Evolutionary conservation across 2,113 vertebrate genomes (phyloP).

Genomic region (Silurus glanis): DNA sequence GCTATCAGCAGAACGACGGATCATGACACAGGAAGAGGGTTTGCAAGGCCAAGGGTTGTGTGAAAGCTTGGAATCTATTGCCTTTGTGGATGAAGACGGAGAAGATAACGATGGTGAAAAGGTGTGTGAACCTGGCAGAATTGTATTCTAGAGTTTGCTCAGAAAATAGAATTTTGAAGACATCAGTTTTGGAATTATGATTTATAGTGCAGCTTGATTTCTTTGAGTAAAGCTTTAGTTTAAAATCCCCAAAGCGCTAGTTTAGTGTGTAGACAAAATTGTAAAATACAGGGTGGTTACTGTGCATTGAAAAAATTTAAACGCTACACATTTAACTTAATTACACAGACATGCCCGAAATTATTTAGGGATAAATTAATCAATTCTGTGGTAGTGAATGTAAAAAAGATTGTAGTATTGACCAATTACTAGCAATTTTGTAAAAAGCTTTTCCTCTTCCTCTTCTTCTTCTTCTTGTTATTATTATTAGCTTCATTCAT

Average conservation of each 20-base stretch:
- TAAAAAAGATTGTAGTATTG: too few species aligned
- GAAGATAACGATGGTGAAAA: constrained; percentile 55
- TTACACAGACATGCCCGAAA: not conserved
- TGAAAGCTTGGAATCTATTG: constrained; percentile 79
- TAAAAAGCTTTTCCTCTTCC: too few species aligned
- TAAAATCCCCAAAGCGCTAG: not conserved
- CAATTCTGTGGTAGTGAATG: too few species aligned
- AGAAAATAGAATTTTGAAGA: not conserved
- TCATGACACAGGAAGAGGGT: constrained; percentile 72
- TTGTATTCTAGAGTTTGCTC: not conserved
- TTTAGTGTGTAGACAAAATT: not conserved
- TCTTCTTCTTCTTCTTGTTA: too few species aligned
- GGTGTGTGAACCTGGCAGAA: constrained; percentile 39
- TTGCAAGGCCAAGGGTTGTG: constrained; percentile 54
- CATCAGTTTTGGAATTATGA: not conserved
- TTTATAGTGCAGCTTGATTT: not conserved
- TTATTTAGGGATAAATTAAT: too few species aligned
- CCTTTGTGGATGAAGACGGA: constrained; percentile 82
- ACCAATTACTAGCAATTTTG: too few species aligned
- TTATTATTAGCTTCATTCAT: too few species aligned
- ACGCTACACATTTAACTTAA: not conserved
- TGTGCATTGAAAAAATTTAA: not conserved
- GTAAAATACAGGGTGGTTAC: not conserved
- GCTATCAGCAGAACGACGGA: constrained; percentile 79
- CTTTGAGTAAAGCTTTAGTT: not conserved